phyloP scores from a whole-genome alignment of 2,888 invertebrate species.

The Chaetogeoica ovagalla region DNA sequence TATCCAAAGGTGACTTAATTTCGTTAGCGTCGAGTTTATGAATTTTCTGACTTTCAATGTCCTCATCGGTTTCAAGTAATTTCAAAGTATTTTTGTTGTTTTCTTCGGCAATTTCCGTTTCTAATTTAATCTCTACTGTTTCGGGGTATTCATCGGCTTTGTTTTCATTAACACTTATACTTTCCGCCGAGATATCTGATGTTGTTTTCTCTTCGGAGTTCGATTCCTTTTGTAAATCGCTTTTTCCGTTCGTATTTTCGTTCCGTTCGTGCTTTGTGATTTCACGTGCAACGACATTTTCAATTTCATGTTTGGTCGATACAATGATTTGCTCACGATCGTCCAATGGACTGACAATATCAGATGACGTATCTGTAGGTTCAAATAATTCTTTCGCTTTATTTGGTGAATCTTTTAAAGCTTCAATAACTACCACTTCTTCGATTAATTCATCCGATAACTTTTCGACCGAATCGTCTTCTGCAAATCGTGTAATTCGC shows the following conservation, averaged over 20 bases:
- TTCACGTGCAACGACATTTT: too few species aligned
- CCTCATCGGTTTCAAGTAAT: slow-evolving; percentile 53
- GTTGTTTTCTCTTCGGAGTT: background rate
- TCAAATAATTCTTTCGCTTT: slow-evolving; percentile 40
- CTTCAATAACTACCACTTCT: slow-evolving; percentile 45
- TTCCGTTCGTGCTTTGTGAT: too few species aligned
- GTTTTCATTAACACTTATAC: background rate
- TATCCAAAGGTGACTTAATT: background rate
- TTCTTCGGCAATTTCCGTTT: slow-evolving; percentile 40
- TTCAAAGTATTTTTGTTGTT: too few species aligned
- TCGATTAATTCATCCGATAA: background rate
- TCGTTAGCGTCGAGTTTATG: background rate
- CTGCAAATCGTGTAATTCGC: background rate
- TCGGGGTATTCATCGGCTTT: background rate
- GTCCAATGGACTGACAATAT: background rate
- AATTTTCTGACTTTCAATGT: background rate
- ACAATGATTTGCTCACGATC: too few species aligned
- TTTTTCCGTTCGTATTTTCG: too few species aligned
- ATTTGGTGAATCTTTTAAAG: slow-evolving; percentile 52
- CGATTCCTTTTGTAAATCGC: too few species aligned
- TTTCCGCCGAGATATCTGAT: too few species aligned
- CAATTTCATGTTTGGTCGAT: slow-evolving; percentile 30
- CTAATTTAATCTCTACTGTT: slow-evolving; percentile 47
- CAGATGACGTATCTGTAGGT: background rate
- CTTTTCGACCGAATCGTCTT: background rate